A percentile compares a stretch with the other conserved stretches of the same genome.
Conservation (phyloP, 2,113 vertebrate species). For the Regulus satrapa region DNA sequence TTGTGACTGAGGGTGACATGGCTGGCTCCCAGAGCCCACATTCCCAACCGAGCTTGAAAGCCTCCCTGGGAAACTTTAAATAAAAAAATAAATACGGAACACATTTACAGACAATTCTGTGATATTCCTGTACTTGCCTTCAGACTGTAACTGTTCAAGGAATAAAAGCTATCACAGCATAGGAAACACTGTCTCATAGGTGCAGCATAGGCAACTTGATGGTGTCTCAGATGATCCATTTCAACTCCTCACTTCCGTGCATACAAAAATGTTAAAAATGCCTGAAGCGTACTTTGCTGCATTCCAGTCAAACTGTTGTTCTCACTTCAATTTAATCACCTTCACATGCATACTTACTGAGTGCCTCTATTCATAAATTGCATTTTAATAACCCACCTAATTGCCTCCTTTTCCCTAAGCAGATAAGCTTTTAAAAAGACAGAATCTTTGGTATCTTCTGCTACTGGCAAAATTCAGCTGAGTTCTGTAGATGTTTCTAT, state of each 20-base stretch:
- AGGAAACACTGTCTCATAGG: neutral
- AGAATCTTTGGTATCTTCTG: neutral
- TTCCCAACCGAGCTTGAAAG: neutral
- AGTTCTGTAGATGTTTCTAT: neutral
- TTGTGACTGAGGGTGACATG: neutral
- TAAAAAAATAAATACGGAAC: neutral
- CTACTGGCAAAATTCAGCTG: neutral
- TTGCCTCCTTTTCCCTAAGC: slow-evolving; percentile 27
- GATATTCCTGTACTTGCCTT: neutral
- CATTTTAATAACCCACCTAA: slow-evolving; percentile 61
- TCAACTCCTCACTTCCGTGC: neutral
- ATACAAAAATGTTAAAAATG: neutral
- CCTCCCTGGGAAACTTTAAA: neutral
- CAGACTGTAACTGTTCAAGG: neutral
- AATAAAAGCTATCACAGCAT: neutral
- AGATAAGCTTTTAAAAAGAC: slow-evolving; percentile 21
- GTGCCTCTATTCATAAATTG: slow-evolving; percentile 53
- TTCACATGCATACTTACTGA: slow-evolving; percentile 29
- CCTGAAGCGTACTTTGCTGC: slow-evolving; percentile 7
- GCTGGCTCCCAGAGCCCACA: neutral
- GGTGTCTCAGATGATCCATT: neutral
- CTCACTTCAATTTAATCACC: slow-evolving; percentile 55
- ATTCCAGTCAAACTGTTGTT: slow-evolving; percentile 55
- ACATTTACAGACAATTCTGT: neutral
- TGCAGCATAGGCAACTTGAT: neutral